Base-by-base conservation (phyloP, 1,140 invertebrate genomes). In the Psix sp. region DNA sequence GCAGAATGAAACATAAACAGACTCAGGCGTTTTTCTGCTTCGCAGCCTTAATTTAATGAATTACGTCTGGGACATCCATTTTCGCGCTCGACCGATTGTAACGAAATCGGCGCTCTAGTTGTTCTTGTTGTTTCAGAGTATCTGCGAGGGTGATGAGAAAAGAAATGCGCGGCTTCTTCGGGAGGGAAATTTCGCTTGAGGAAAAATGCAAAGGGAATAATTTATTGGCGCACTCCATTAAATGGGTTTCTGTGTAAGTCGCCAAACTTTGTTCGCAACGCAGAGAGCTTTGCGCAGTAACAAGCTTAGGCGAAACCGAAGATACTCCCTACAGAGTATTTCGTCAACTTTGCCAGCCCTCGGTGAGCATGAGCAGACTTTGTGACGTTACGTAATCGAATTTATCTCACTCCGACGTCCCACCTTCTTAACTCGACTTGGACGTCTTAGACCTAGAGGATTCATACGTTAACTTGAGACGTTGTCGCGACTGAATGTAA, bases 141-240 rank as follows among this genome's bases (percentile, higher is more conserved):
- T 39, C 20, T 15, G 9, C 16, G 6, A 39, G 54, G 46, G 56
- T 10, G 24, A 38, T n/a, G 21, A 5, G 24, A 40, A 56, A 71
- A 70, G n/a, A 60, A 68, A n/a, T 7, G 15, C 2, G 38, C 9
- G 1, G 11, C n/a, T 42, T 14, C 38, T n/a, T 16, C 10, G 26
- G 11, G 4, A 29, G 38, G 56, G 36, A 52, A 72, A 59, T 68
- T 26, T 33, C 48, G 18, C 15, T 18, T 11, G 33, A 15, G 31
- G 31, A 71, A 67, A 71, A 71, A 59, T 52, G 33, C 35, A 73
- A 62, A 73, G 21, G 54, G 70, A 75, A 75, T 75, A 70, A 75
- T 75, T 75, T 75, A 70, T 75, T 35, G 65, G 33, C 60, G 42
- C 43, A 67, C 59, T 70, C 62, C 65, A 65, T 70, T 75, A 60